These are phyloP conservation scores for Campylomormyrus tamandua DNA, from an alignment of 2,113 vertebrate genomes.

Conservation along the genomic window DNA sequence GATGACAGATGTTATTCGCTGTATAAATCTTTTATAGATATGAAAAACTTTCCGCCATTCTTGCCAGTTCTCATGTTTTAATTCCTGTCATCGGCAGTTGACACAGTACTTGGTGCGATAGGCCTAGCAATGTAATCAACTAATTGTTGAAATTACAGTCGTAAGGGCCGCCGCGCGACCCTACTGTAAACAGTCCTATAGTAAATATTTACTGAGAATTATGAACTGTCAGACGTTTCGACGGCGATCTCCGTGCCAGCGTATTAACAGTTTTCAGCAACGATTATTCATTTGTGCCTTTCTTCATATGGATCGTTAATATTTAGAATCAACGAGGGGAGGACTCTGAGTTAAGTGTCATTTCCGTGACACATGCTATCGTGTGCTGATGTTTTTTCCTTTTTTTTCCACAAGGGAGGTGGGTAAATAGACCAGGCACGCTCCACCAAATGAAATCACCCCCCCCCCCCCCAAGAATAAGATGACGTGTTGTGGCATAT, in stretches of 20 bases:
- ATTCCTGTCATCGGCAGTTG: not conserved
- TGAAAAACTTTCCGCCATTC: not conserved
- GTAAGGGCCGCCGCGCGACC: not conserved
- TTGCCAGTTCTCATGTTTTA: conserved; percentile 5
- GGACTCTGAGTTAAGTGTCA: not conserved
- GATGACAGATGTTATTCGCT: conserved; percentile 21
- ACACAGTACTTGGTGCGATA: not conserved
- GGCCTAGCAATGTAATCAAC: not conserved
- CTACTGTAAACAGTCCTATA: not conserved
- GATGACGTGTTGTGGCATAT: not conserved
- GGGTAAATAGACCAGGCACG: not conserved
- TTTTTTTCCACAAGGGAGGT: not conserved
- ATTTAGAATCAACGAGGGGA: not conserved
- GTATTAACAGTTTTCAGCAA: not conserved
- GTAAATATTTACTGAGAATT: conserved; percentile 5
- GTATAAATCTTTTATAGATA: conserved; percentile 14
- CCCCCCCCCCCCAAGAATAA: not conserved
- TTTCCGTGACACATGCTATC: not conserved
- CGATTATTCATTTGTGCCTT: not conserved
- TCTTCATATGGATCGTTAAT: not conserved
- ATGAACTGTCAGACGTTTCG: not conserved
- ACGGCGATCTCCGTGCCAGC: not conserved
- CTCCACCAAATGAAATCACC: not conserved
- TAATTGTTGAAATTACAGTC: not conserved
- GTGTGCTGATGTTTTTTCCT: not conserved